Base-by-base conservation (phyloP, 1,140 invertebrate genomes). In the Drosophila yakuba region DNA sequence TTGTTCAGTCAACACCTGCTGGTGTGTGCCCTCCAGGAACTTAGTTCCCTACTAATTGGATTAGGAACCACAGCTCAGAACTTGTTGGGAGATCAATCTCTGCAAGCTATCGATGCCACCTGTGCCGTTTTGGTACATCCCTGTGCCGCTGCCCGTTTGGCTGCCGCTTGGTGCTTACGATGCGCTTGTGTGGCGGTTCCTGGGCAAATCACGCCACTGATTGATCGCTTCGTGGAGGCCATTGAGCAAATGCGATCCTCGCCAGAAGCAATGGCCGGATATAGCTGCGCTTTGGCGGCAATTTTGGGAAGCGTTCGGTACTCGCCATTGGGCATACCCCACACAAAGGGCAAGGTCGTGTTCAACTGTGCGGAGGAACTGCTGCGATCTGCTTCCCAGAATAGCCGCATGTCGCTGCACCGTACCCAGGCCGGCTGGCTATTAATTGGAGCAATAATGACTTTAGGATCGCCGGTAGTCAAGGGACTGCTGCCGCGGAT, bases 301-400 rank as follows among this genome's bases (percentile, higher is more conserved):
- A 95, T 99, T 55, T 93, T 99, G 39, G 98, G 98, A 20, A 97
- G 97, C 57, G 97, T 98, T 1, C 94, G 96, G 58, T 94, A 97
- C 50, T 99, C 98, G 47, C 97, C 98, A 4, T 94, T 99, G 6
- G 98, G 99, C 23, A 97, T 99, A 55, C 99, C 99, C 17, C 98
- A 99, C 92, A 97, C 97, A 43, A 97, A 98, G 79, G 98, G 98
- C 79, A 99, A 99, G 94, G 96, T 98, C 74, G 97, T 99, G 47
- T 99, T 99, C 92, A 98, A 98, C 91, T 97, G 98, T 39, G 98
- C 98, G 23, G 99, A 99, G 94, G 98, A 99, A 92, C 93, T 99
- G 54, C 93, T 99, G 20, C 94, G 98, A 84, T 99, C 98, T 77
- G 98, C 99, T n/a, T 98, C 96, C 89, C 98, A 99, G 93, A 99